Evolutionary conservation across 2,888 invertebrate species (phyloP), one percentile per base, ranked within the genome.

Genomic region (Heteropelma amictum): DNA sequence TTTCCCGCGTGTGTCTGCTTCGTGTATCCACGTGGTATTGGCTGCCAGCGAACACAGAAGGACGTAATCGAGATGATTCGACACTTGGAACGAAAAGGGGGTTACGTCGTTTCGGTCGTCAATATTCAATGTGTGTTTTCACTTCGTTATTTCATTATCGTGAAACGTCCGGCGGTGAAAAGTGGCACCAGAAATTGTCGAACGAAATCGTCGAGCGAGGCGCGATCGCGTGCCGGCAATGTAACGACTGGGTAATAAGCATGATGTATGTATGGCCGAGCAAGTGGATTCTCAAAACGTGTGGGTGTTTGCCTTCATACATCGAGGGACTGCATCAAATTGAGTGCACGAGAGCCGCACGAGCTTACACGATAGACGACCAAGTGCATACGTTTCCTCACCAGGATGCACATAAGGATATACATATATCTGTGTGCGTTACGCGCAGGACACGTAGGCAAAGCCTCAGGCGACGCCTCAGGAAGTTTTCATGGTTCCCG

Each of bases 401-500:
- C 54, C n/a, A n/a, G n/a, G 26, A 38, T 40, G 56, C 26, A 35
- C 45, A 49, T 38, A 53, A 30, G 19, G 10, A 53, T 26, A 19
- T 49, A 19, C n/a, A 28, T 19, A 49, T 33, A 12, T 35, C 23
- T 4, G 30, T 10, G 30, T 33, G 10, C 28, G 3, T n/a, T n/a
- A 33, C 10, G 10, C 17, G 4, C n/a, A 33, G 5, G 14, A 33
- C n/a, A 58, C 47, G 40, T 47, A 40, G 63, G 67, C 61, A 63
- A 63, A 75, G 75, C 74, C n/a, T n/a, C n/a, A 64, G 64, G 72
- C 73, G 76, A 73, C 65, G 69, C 72, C 71, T 71, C 61, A 70
- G 72, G 76, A 78, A 83, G 79, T 85, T 81, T 85, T 85, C 84
- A 85, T 84, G 85, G 78, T 82, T 76, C 73, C 58, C 83, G 84